These are phyloP conservation scores for Echeneis naucrates DNA, from an alignment of 2,797 vertebrate species.

Conservation along the genomic window DNA sequence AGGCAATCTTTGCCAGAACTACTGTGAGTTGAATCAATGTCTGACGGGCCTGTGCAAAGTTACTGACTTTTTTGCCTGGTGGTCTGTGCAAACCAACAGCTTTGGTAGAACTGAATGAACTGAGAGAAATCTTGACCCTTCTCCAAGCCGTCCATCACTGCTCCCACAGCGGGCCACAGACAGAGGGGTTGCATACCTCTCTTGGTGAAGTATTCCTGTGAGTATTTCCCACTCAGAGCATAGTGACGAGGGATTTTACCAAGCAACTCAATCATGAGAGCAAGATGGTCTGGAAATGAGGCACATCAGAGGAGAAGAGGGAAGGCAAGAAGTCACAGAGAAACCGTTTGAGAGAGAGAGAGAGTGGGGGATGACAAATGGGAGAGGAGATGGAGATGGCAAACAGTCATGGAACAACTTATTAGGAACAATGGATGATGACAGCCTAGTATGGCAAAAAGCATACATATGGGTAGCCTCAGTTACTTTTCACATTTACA, in stretches of 20 bases:
- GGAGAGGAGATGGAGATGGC: slow-evolving; percentile 42
- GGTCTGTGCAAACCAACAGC: slow-evolving; percentile 2
- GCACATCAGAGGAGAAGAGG: slow-evolving; percentile 57
- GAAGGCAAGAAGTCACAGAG: slow-evolving; percentile 16
- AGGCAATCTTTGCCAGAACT: slow-evolving; percentile 34
- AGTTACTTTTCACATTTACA: slow-evolving; percentile 11
- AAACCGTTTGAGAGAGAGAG: slow-evolving; percentile 25
- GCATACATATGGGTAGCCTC: slow-evolving; percentile 26
- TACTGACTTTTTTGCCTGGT: slow-evolving; percentile 2
- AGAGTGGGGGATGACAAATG: slow-evolving; percentile 18
- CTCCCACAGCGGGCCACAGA: slow-evolving; percentile 67
- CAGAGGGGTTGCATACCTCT: slow-evolving; percentile 80
- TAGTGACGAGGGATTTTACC: slow-evolving; percentile 87
- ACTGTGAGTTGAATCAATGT: slow-evolving; percentile 27
- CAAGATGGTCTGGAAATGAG: slow-evolving; percentile 87
- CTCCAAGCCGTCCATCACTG: slow-evolving; percentile 46
- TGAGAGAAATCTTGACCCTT: slow-evolving; percentile 31
- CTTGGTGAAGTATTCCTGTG: slow-evolving; percentile 87
- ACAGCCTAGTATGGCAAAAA: slow-evolving; percentile 43
- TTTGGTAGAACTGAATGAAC: slow-evolving; percentile 29
- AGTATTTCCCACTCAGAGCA: slow-evolving; percentile 88
- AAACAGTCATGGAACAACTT: slow-evolving; percentile 60
- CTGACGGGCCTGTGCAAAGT: slow-evolving; percentile 40
- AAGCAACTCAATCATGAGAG: slow-evolving; percentile 87
- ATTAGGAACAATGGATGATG: slow-evolving; percentile 70